Evolutionary conservation across 2,797 vertebrate species (phyloP).

Genomic region (Mallotus villosus): DNA sequence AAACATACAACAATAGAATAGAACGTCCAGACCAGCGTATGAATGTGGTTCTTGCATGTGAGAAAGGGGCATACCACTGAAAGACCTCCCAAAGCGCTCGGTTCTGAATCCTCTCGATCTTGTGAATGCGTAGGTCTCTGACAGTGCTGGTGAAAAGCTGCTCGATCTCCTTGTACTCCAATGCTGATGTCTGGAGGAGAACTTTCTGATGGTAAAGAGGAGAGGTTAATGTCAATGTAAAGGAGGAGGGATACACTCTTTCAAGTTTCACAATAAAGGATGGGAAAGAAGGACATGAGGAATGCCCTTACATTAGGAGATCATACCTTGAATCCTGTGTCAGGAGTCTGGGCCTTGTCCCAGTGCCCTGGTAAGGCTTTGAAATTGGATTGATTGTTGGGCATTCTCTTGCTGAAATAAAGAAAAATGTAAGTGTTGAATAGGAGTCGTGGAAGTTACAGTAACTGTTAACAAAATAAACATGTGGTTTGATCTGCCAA

Average conservation of each 20-base stretch:
- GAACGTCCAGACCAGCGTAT: not conserved
- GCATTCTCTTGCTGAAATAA: slow-evolving; percentile 17
- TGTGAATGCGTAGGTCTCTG: slow-evolving; percentile 62
- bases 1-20: not conserved
- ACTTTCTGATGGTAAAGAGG: slow-evolving; percentile 52
- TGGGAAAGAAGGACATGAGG: not conserved
- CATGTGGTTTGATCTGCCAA: not conserved
- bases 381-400: slow-evolving; percentile 9
- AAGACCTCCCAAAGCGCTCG: slow-evolving; percentile 81
- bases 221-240: not conserved
- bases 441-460: not conserved
- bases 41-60: not conserved
- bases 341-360: slow-evolving; percentile 41
- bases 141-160: slow-evolving; percentile 78
- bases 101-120: slow-evolving; percentile 78
- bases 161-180: slow-evolving; percentile 72
- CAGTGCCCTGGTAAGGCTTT: slow-evolving; percentile 48
- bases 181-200: slow-evolving; percentile 33
- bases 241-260: not conserved
- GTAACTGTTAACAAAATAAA: not conserved
- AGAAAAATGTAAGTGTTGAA: slow-evolving; percentile 4
- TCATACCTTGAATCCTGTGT: slow-evolving; percentile 50
- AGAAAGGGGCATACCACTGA: slow-evolving; percentile 75
- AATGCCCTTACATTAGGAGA: not conserved
- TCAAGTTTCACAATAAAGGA: not conserved